Conservation (phyloP, 2,888 invertebrate species). For the Prostheceraeus crozeri region DNA sequence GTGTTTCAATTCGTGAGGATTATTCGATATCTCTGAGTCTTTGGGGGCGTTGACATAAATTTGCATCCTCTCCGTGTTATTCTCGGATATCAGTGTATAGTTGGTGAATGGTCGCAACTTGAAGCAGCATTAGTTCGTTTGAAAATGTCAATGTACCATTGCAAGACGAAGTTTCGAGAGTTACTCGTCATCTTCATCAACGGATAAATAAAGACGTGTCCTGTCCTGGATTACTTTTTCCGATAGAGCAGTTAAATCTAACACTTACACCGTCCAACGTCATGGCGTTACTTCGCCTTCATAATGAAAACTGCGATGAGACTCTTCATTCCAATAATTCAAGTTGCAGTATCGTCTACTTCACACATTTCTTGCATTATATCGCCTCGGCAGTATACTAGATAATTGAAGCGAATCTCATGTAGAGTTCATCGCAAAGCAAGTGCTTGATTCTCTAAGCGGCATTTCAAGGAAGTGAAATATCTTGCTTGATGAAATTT, state of each 20-base stretch:
- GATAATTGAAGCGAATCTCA: conserved; percentile 4
- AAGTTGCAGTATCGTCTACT: conserved; percentile 14
- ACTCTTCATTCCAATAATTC: conserved; percentile 23
- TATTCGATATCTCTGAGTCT: too few species aligned
- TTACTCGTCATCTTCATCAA: conserved; percentile 24
- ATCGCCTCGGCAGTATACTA: conserved; percentile 17
- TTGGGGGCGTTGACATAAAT: too few species aligned
- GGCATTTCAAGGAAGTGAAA: conserved; percentile 23
- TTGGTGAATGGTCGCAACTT: conserved; percentile 20
- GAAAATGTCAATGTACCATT: conserved; percentile 26
- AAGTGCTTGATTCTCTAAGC: conserved; percentile 18
- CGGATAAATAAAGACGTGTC: conserved; percentile 20
- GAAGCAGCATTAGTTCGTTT: conserved; percentile 6
- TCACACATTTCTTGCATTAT: conserved; percentile 25
- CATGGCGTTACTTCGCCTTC: conserved; percentile 22
- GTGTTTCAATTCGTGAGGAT: too few species aligned
- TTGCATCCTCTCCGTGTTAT: too few species aligned
- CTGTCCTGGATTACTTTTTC: conserved; percentile 5
- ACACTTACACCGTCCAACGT: conserved; percentile 15
- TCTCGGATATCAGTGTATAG: conserved; percentile 25
- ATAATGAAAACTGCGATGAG: conserved; percentile 17
- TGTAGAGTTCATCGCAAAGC: neutral
- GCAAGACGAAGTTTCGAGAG: too few species aligned
- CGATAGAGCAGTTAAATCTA: conserved; percentile 23
- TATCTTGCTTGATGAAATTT: conserved; percentile 30